Evolutionary conservation across 2,797 vertebrate genomes (phyloP).

Genomic region (Syndactyla subalaris): DNA sequence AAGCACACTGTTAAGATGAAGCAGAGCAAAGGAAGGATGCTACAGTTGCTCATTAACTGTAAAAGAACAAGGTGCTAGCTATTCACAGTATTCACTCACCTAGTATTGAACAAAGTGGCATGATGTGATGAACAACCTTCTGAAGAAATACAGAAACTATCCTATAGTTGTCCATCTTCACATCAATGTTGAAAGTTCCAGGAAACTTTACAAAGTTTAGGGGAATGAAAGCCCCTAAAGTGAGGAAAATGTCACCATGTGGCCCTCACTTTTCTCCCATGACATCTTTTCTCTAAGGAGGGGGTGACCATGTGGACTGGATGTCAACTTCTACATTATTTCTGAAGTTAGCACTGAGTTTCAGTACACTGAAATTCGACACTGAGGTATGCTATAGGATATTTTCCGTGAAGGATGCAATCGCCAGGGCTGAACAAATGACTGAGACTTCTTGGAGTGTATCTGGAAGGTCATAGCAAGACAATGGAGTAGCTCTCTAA

Average conservation of each 20-base stretch:
- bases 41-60: not conserved
- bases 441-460: not conserved
- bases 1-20: not conserved
- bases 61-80: not conserved
- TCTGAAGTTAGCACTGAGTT: not conserved
- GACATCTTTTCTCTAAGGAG: not conserved
- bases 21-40: not conserved
- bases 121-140: not conserved
- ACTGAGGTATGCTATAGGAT: not conserved
- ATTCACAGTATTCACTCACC: not conserved
- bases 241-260: not conserved
- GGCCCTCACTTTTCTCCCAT: not conserved
- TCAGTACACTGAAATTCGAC: not conserved
- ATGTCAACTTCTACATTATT: not conserved
- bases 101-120: not conserved
- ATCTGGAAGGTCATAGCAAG: not conserved
- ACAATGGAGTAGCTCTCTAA: not conserved
- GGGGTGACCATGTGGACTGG: not conserved
- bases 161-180: not conserved
- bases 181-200: not conserved
- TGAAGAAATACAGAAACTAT: not conserved
- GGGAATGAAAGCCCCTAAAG: fast-evolving
- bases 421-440: not conserved
- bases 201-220: not conserved
- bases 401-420: not conserved